Evolutionary conservation across 2,113 vertebrate genomes (phyloP).

Genomic region (Ameiurus melas): DNA sequence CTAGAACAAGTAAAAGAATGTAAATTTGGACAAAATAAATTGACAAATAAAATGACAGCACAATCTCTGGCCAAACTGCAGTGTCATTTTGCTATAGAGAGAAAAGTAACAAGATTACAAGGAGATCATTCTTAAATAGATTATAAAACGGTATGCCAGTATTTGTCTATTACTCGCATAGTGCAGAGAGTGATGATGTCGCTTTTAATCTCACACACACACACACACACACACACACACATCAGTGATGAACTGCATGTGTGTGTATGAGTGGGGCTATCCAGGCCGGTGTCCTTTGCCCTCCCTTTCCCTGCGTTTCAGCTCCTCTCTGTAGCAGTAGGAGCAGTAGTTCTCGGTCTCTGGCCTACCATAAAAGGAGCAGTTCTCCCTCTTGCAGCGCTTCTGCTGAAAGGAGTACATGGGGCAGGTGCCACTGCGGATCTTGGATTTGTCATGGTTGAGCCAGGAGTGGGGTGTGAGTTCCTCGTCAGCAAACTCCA

Average conservation of each 20-base stretch:
- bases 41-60: conserved; percentile 55
- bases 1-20: conserved; percentile 79
- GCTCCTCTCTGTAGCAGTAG: conserved; percentile 96
- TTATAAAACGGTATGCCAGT: conserved; percentile 65
- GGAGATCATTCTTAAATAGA: conserved; percentile 66
- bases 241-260: conserved; percentile 23
- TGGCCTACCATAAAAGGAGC: conserved; percentile 93
- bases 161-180: conserved; percentile 62
- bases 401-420: conserved; percentile 89
- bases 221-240: conserved; percentile 21
- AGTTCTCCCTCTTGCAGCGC: conserved; percentile 94
- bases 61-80: conserved; percentile 75
- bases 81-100: conserved; percentile 62
- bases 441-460: conserved; percentile 84
- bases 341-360: conserved; percentile 98
- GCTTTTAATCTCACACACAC: conserved; percentile 17
- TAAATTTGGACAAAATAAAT: conserved; percentile 61
- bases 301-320: conserved; percentile 87
- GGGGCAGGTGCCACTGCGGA: conserved; percentile 79
- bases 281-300: conserved; percentile 79
- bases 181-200: conserved; percentile 62
- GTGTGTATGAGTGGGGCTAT: conserved; percentile 56
- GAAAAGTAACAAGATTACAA: conserved; percentile 66
- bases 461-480: conserved; percentile 79
- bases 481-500: conserved; percentile 91